Base-by-base conservation (phyloP, 2,888 invertebrate genomes). In the Tachystola acroxantha region DNA sequence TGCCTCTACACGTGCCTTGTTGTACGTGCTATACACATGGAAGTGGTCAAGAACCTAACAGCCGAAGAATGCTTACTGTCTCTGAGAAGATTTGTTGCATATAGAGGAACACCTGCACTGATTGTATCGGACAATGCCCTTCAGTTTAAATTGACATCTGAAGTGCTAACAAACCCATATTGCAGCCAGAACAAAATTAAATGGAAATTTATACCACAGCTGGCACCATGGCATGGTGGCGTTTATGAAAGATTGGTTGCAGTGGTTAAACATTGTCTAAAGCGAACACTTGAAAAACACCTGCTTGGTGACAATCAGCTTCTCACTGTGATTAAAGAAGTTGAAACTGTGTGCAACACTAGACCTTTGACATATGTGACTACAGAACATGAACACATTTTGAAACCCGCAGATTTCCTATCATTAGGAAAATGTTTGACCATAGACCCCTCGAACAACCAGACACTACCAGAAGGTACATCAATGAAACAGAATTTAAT, bases 71-170 rank as follows among this genome's bases (percentile, higher is more conserved):
- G 45, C 7, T 12, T 46, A 0, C 11, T 43, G 0, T n/a, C n/a
- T n/a, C n/a, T n/a, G n/a, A n/a, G n/a, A n/a, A n/a, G n/a, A n/a
- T n/a, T n/a, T n/a, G n/a, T 40, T 42, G 34, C 48, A 0, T 10
- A 16, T 0, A 43, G 45, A 32, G 40, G 42, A 6, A 0, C 39
- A 6, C 46, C 51, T 7, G 6, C 19, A 1, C 1, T 29, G 0
- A 40, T 48, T 1, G 1, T 24, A 1, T 41, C 50, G 4, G 48
- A 46, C 12, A 50, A 50, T 32, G 50, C 46, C 0, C 1, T 7
- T 3, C 20, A 37, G 1, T 40, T 48, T 7, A 43, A 40, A 32
- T 11, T 51, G 1, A 27, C 24, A 1, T 3, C 39, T n/a, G n/a
- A n/a, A n/a, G n/a, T n/a, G n/a, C n/a, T n/a, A n/a, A n/a, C n/a